Conservation (phyloP, 2,888 invertebrate genomes). For the Spatulosminthurus flaviceps region DNA sequence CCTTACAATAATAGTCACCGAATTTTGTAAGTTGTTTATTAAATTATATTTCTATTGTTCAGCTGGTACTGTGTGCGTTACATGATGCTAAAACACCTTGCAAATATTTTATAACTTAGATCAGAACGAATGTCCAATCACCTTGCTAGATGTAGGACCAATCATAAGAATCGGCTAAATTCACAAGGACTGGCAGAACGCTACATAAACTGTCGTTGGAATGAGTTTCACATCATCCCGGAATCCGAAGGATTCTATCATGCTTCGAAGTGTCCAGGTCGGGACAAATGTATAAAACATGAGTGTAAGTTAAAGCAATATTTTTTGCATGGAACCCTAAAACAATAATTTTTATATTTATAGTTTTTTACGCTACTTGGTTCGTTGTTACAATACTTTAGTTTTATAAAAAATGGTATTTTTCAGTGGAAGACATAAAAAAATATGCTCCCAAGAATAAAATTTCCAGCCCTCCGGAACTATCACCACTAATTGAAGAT, state of each 20-base stretch:
- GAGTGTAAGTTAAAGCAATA: not conserved
- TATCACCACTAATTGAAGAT: not conserved
- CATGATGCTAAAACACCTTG: not conserved
- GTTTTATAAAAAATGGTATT: not conserved
- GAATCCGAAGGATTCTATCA: not conserved
- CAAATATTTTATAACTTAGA: not conserved
- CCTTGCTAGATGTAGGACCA: not conserved
- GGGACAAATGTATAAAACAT: not conserved
- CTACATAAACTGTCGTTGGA: constrained; percentile 2
- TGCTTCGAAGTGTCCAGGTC: not conserved
- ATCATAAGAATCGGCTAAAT: not conserved
- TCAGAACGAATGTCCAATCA: constrained; percentile 15
- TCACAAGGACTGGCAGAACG: not conserved
- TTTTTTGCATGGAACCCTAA: too few species aligned
- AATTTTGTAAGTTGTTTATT: constrained; percentile 12
- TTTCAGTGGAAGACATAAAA: not conserved
- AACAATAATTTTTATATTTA: too few species aligned
- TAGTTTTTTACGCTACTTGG: too few species aligned
- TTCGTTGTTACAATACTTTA: too few species aligned
- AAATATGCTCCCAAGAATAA: not conserved
- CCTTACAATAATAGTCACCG: constrained; percentile 27
- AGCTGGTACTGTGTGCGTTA: too few species aligned
- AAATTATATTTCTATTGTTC: too few species aligned
- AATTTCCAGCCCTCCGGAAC: not conserved
- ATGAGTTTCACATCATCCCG: not conserved